These are phyloP conservation scores for Hepsetus odoe DNA, from an alignment of 2,113 vertebrate species.

Conservation along the genomic window DNA sequence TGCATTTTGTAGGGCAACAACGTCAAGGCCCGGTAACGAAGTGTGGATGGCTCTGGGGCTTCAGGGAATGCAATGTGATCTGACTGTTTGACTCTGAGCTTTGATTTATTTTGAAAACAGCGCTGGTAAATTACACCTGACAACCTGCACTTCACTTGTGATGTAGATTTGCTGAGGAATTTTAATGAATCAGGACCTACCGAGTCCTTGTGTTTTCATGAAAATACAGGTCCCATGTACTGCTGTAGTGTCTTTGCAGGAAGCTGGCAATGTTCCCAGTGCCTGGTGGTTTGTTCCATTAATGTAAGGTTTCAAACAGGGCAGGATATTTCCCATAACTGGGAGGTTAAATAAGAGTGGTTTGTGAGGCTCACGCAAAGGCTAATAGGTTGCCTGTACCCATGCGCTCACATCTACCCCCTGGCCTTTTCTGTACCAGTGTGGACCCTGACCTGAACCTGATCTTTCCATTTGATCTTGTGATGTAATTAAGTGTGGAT, in stretches of 20 bases:
- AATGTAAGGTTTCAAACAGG: slow-evolving; percentile 30
- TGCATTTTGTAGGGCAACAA: slow-evolving; percentile 24
- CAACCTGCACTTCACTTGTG: slow-evolving; percentile 30
- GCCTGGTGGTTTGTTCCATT: slow-evolving; percentile 53
- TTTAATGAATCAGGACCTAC: slow-evolving; percentile 39
- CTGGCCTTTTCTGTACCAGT: slow-evolving; percentile 40
- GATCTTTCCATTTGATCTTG: slow-evolving; percentile 53
- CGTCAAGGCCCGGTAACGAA: slow-evolving; percentile 20
- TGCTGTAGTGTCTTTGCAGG: slow-evolving; percentile 22
- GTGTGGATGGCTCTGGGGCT: slow-evolving; percentile 9
- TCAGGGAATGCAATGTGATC: slow-evolving; percentile 26
- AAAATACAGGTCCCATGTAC: slow-evolving; percentile 29
- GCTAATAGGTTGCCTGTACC: slow-evolving; percentile 41
- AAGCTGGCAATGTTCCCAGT: slow-evolving; percentile 45
- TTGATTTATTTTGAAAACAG: slow-evolving; percentile 45
- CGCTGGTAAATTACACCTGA: slow-evolving; percentile 48
- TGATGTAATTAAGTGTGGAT: slow-evolving; percentile 54
- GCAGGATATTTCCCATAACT: slow-evolving; percentile 49
- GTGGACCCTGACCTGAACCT: slow-evolving; percentile 16
- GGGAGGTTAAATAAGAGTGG: slow-evolving; percentile 18
- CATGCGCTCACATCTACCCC: slow-evolving; percentile 48
- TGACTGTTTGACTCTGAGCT: slow-evolving; percentile 33
- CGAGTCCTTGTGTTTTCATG: slow-evolving; percentile 23
- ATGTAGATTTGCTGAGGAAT: slow-evolving; percentile 38
- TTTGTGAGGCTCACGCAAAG: slow-evolving; percentile 39